Conservation (phyloP, 2,888 invertebrate genomes). For the Melolontha melolontha region DNA sequence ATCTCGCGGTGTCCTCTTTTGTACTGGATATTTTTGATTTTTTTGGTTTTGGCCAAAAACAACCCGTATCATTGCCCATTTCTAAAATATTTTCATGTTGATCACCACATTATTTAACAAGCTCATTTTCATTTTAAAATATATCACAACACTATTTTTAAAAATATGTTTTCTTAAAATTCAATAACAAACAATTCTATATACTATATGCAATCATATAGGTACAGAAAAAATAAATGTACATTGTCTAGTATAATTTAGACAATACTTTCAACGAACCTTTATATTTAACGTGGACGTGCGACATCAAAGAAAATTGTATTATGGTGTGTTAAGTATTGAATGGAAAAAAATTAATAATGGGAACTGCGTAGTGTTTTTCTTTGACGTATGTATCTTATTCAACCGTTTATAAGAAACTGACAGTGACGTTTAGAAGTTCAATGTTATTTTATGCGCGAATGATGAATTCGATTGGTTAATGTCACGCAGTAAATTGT, state of each 20-base stretch:
- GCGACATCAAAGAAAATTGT: conserved; percentile 47
- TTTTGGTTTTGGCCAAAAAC: conserved; percentile 62
- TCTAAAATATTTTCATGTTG: conserved; percentile 48
- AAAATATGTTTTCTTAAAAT: conserved; percentile 8
- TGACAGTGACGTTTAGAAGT: conserved; percentile 45
- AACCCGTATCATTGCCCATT: conserved; percentile 60
- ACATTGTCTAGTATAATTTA: conserved; percentile 6
- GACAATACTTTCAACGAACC: conserved; percentile 13
- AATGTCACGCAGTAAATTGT: not conserved
- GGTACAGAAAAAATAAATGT: conserved; percentile 15
- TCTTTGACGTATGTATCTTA: conserved; percentile 41
- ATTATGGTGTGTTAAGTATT: not conserved
- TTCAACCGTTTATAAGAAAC: conserved; percentile 30
- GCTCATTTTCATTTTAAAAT: not conserved
- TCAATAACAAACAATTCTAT: conserved; percentile 30
- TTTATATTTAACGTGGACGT: conserved; percentile 48
- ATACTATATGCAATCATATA: not conserved
- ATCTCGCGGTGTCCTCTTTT: conserved; percentile 52
- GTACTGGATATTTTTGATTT: conserved; percentile 60
- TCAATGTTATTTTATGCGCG: conserved; percentile 42
- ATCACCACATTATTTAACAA: conserved; percentile 10
- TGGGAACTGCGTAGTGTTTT: conserved; percentile 46
- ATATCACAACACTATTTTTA: conserved; percentile 21
- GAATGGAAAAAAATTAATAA: conserved; percentile 44
- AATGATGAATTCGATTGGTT: conserved; percentile 20